Evolutionary conservation across 2,113 vertebrate genomes (phyloP).

Genomic region (Dunckerocampus dactyliophorus): DNA sequence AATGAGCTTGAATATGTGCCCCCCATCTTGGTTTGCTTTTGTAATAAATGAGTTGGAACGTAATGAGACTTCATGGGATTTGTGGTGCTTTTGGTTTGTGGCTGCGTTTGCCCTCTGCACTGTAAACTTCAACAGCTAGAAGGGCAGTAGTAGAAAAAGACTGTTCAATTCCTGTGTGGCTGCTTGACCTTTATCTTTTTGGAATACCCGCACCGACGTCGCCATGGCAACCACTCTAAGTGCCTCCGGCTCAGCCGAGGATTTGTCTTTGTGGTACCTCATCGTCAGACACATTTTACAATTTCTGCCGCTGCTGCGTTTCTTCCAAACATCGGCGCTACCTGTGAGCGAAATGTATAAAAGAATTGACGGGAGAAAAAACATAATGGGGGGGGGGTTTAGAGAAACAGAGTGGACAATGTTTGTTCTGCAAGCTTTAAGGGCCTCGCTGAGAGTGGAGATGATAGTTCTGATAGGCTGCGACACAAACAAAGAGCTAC

Average conservation of each 20-base stretch:
- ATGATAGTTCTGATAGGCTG: slow-evolving; percentile 34
- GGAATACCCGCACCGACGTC: slow-evolving; percentile 19
- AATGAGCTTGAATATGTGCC: too few relatives aligned
- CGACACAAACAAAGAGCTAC: slow-evolving; percentile 41
- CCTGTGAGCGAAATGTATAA: background rate
- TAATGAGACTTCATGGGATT: too few relatives aligned
- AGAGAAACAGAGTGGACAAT: slow-evolving; percentile 11
- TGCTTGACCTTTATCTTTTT: slow-evolving; percentile 62
- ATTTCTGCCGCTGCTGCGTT: background rate
- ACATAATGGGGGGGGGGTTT: background rate
- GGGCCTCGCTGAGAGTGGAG: slow-evolving; percentile 22
- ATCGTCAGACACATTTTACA: slow-evolving; percentile 6
- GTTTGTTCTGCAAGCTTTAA: slow-evolving; percentile 3
- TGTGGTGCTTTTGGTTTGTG: too few relatives aligned
- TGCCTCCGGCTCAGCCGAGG: slow-evolving; percentile 24
- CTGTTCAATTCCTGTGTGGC: slow-evolving; percentile 33
- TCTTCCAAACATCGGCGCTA: background rate
- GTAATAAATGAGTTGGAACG: too few relatives aligned
- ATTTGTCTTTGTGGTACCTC: slow-evolving; percentile 10
- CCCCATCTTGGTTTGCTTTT: too few relatives aligned
- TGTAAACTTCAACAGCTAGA: too few relatives aligned
- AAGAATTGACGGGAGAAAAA: background rate
- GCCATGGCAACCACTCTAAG: slow-evolving; percentile 53
- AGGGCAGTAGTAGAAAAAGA: background rate
- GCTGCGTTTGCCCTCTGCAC: too few relatives aligned